Evolutionary conservation across 1,140 invertebrate genomes (phyloP).

Genomic region (Temnothorax curvispinosus): DNA sequence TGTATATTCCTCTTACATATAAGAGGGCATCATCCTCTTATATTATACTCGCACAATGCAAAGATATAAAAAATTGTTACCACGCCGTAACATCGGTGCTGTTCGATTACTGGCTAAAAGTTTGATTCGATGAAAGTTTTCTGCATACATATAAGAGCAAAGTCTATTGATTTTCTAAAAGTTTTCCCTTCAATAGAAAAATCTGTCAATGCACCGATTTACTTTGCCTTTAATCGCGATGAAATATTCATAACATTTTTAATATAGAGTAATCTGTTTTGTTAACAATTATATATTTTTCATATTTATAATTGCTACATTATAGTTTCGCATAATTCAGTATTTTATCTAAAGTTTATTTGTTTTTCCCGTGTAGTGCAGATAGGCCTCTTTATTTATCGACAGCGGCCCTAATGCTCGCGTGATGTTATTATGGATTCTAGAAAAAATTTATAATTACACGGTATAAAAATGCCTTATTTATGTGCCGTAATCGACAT

Average conservation of each 20-base stretch:
- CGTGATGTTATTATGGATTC: conserved; percentile 27
- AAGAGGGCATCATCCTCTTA: neutral
- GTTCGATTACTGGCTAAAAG: conserved; percentile 39
- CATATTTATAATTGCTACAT: neutral
- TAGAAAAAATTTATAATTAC: conserved; percentile 23
- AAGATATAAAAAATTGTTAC: conserved; percentile 16
- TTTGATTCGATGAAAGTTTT: conserved; percentile 46
- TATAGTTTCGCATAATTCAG: neutral
- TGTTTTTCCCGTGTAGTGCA: neutral
- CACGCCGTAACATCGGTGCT: neutral
- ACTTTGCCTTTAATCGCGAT: neutral
- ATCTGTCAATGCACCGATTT: neutral
- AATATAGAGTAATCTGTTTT: conserved; percentile 1
- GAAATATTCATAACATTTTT: neutral
- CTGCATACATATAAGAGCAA: conserved; percentile 11
- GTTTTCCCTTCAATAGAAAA: conserved; percentile 5
- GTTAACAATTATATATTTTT: conserved; percentile 1
- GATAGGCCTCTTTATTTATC: neutral
- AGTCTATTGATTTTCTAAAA: conserved; percentile 34
- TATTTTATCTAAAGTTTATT: neutral
- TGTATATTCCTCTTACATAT: neutral
- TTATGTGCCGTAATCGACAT: neutral
- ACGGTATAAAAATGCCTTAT: conserved; percentile 4
- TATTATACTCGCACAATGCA: neutral
- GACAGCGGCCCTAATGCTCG: neutral